Evolutionary conservation across 2,113 vertebrate genomes (phyloP), one percentile per base, ranked within the genome.

Genomic region (Sceloporus undulatus): DNA sequence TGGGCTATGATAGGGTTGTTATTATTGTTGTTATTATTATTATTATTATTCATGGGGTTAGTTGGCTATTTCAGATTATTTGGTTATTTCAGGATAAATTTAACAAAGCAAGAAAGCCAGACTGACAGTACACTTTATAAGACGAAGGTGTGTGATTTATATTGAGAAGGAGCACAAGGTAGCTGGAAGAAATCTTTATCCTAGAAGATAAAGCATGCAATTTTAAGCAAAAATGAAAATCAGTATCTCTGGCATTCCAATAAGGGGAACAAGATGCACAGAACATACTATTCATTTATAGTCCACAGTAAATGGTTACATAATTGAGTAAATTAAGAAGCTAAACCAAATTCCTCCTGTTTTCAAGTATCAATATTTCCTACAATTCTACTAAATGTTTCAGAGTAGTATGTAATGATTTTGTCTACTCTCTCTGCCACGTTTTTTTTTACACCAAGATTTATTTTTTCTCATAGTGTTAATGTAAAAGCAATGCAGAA

Each of bases 401-500:
- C 91, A 65, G 18, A 87, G 90, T 78, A 10, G 16, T 75, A 89
- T 93, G 88, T 29, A 89, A 86, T 81, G 80, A 65, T 54, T 62
- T 62, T 18, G 18, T 62, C 11, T 62, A 14, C 59, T 16, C 89
- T 79, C 89, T 27, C 11, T 91, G 81, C 66, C 79, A 87, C 59
- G 29, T 78, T 74, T 87, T 88, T 83, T 85, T 93, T 91, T 93
- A 93, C 81, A 92, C 91, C 92, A 89, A 89, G 92, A 93, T 91
- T 93, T 92, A 91, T 91, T 88, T 89, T 89, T 93, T 92, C 82
- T 91, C n/a, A 78, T 83, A 75, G 86, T 91, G 71, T 85, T 93
- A 91, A 83, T 87, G 84, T 85, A 95, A 95, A 85, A 93, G 89
- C 91, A 92, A 92, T 93, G 84, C 75, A 89, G 76, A 91, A 74